phyloP scores from a whole-genome alignment of 2,113 vertebrate species.

The Microcebus ravelobensis region DNA sequence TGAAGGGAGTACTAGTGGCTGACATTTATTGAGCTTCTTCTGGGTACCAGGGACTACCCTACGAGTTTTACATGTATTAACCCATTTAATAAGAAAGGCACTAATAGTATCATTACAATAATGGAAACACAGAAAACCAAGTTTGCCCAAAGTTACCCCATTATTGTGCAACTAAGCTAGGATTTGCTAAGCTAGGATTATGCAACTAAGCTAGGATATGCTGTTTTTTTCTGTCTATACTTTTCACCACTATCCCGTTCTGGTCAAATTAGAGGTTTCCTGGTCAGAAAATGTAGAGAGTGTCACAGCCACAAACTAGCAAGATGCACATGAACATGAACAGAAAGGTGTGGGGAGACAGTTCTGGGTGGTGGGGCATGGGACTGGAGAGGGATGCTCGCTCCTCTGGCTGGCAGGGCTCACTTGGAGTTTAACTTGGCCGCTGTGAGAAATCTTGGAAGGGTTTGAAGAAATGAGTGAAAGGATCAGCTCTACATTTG shows the following conservation, averaged over 20 bases:
- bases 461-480: background rate
- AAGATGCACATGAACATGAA: background rate
- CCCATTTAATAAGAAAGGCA: background rate
- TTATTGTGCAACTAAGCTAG: background rate
- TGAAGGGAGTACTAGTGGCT: background rate
- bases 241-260: background rate
- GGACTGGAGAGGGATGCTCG: accelerated
- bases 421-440: background rate
- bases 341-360: accelerated
- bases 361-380: background rate
- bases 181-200: background rate
- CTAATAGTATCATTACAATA: background rate
- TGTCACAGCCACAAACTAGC: background rate
- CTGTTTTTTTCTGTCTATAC: background rate
- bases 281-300: background rate
- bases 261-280: background rate
- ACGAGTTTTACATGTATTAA: background rate
- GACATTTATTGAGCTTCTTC: background rate
- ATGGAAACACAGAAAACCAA: background rate
- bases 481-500: background rate
- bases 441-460: background rate
- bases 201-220: no score
- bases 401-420: background rate
- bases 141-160: background rate
- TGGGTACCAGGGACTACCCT: no score